A percentile compares a stretch with the other conserved stretches of the same genome.
These are phyloP conservation scores for Microcebus ravelobensis DNA, from an alignment of 2,113 vertebrate genomes.

Conservation along the genomic window DNA sequence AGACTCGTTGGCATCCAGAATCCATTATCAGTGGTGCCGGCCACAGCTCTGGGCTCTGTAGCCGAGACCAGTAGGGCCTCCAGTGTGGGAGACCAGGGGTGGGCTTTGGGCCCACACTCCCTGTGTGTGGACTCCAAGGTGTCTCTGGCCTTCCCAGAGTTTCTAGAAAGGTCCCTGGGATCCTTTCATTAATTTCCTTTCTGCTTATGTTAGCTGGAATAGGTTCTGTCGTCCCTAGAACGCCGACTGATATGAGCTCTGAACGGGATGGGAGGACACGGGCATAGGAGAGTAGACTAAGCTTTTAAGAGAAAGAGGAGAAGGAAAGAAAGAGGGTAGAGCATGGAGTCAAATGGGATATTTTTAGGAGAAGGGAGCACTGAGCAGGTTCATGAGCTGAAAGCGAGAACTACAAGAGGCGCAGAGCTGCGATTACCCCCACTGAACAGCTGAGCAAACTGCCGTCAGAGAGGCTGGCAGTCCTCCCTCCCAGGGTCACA, in stretches of 20 bases:
- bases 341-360: background rate
- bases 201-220: background rate
- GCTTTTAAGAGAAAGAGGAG: background rate
- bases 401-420: background rate
- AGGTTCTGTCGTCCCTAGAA: background rate
- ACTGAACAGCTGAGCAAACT: background rate
- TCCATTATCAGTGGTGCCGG: background rate
- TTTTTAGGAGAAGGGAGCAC: background rate
- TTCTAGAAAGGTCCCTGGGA: background rate
- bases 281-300: background rate
- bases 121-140: background rate
- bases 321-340: background rate
- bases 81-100: background rate
- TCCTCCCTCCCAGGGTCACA: background rate
- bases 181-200: background rate
- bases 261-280: background rate
- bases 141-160: background rate
- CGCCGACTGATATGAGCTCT: background rate
- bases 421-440: background rate
- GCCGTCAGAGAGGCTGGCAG: background rate
- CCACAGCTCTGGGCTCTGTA: too few relatives aligned
- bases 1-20: background rate
- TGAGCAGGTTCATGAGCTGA: background rate
- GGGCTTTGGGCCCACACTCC: background rate
- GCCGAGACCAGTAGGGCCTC: too few relatives aligned